Evolutionary conservation across 2,888 invertebrate genomes (phyloP).

Genomic region (Tiphia femorata): DNA sequence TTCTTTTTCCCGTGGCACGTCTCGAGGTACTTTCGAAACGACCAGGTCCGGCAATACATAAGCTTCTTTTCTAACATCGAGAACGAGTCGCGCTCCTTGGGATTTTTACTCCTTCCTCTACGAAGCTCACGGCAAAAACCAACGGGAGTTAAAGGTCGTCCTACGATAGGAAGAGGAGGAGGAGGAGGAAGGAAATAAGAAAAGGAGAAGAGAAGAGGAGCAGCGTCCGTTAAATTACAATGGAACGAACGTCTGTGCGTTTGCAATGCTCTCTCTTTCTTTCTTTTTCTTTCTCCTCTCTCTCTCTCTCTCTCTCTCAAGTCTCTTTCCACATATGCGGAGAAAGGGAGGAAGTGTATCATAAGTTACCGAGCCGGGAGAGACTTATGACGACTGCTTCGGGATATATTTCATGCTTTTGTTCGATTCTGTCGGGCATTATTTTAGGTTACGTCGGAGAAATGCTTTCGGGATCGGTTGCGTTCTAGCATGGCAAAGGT

Average conservation of each 20-base stretch:
- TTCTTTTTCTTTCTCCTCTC: constrained; percentile 22
- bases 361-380: constrained; percentile 63
- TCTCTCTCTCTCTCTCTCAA: neutral
- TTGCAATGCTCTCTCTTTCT: constrained; percentile 28
- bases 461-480: constrained; percentile 62
- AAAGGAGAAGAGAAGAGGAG: constrained; percentile 8
- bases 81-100: no score
- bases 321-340: constrained; percentile 43
- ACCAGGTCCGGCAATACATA: no score
- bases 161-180: neutral
- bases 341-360: constrained; percentile 57
- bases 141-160: neutral
- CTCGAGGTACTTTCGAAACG: no score
- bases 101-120: no score
- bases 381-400: constrained; percentile 54
- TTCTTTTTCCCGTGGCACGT: no score
- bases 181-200: neutral
- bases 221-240: constrained; percentile 50
- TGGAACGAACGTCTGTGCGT: constrained; percentile 28
- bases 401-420: constrained; percentile 68
- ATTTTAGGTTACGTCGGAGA: constrained; percentile 66
- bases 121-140: neutral
- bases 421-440: constrained; percentile 68
- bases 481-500: no score
- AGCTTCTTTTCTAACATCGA: no score